Evolutionary conservation across 92 coral and sea anemone genomes (phyloP).

Genomic region (Zoanthus sociatus): DNA sequence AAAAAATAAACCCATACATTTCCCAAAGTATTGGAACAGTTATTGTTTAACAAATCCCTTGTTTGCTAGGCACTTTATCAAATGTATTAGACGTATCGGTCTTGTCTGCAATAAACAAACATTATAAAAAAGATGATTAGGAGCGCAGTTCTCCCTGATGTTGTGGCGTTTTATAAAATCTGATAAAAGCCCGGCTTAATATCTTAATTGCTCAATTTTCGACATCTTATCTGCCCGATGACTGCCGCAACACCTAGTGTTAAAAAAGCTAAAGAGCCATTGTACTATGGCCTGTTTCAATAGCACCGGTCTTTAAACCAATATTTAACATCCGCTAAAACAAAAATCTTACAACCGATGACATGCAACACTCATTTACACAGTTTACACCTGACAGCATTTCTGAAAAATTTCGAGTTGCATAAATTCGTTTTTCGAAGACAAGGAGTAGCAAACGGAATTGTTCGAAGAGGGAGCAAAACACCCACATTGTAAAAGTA

Average conservation of each 20-base stretch:
- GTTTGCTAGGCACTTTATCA: constrained; percentile 37
- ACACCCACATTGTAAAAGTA: neutral
- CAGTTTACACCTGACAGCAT: constrained; percentile 34
- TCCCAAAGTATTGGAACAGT: constrained; percentile 8
- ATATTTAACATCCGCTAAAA: constrained; percentile 50
- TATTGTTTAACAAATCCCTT: constrained; percentile 27
- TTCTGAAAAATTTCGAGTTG: neutral
- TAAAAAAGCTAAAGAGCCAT: neutral
- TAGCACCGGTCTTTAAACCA: neutral
- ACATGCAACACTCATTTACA: constrained; percentile 6
- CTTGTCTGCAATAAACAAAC: constrained; percentile 32
- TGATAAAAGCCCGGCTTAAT: neutral
- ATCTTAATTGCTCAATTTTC: neutral
- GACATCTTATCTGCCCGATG: neutral
- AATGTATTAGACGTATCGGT: constrained; percentile 15
- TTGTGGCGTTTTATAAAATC: neutral
- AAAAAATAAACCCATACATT: constrained; percentile 1
- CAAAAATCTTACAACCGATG: constrained; percentile 29
- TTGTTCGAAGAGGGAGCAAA: neutral
- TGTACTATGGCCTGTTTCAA: neutral
- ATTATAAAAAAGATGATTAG: neutral
- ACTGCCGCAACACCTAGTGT: neutral
- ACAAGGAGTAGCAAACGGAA: neutral
- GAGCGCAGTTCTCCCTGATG: neutral
- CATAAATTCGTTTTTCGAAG: neutral